Evolutionary conservation across 2,113 vertebrate species (phyloP), one percentile per base, ranked within the genome.

Genomic region (Aptenodytes patagonicus): DNA sequence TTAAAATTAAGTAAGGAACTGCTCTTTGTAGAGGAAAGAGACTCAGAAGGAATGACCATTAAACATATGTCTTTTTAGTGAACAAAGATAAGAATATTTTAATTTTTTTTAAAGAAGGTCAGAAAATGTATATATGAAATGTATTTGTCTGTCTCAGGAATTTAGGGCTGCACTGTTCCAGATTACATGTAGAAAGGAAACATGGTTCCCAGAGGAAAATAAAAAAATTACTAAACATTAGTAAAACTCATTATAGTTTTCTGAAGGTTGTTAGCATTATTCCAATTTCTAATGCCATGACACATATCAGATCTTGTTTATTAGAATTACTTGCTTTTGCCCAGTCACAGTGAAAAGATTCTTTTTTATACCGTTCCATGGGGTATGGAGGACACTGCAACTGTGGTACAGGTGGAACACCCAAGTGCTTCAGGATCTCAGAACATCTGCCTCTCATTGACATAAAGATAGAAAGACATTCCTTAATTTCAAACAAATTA

Each of bases 251-350:
- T 22, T 7, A 61, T 44, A 71, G 32, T 64, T 94, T 89, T 96
- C 64, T 72, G 92, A 95, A 96, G 34, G 62, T 55, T 91, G 42
- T 91, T 87, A 94, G 28, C 87, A 90, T 76, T 94, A 83, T 90
- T 90, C 65, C 70, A 95, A 66, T 72, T 81, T 84, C 73, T 95
- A 87, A 95, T 34, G 82, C 58, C 87, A 94, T 84, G 81, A 90
- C 72, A 46, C 72, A 87, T 93, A 94, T 96, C 88, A 95, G 96
- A 89, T 96, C 82, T 93, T 96, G 76, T 95, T 97, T 96, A 96
- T 91, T 92, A 81, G 64, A 52, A 79, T 61, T 89, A 89, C 86
- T 84, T 81, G 51, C 77, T 84, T 96, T 95, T 91, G 90, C 93
- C 87, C 32, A 87, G 85, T 73, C 92, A 93, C 84, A 92, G 79